Conservation (phyloP, 2,113 vertebrate species). For the Barbus barbus region DNA sequence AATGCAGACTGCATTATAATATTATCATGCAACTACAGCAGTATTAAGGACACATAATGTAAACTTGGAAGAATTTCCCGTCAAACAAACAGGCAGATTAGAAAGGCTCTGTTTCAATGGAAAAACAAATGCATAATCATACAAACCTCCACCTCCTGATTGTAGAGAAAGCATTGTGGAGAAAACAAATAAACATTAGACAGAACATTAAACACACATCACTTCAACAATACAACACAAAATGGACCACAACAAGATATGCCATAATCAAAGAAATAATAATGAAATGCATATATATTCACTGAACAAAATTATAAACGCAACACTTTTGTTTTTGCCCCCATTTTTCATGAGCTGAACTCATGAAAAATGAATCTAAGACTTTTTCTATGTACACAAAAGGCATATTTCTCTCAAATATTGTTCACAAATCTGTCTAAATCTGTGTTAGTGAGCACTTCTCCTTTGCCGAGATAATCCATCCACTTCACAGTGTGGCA, state of each 20-base stretch:
- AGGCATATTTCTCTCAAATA: too few relatives aligned
- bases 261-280: neutral
- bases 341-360: too few relatives aligned
- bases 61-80: neutral
- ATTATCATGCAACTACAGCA: slow-evolving; percentile 8
- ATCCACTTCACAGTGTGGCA: too few relatives aligned
- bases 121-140: slow-evolving; percentile 42
- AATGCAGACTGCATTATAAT: neutral
- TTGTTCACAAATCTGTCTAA: too few relatives aligned
- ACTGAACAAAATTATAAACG: too few relatives aligned
- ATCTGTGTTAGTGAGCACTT: too few relatives aligned
- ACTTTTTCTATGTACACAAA: too few relatives aligned
- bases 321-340: too few relatives aligned
- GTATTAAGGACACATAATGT: neutral
- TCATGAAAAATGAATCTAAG: too few relatives aligned
- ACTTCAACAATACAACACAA: slow-evolving; percentile 32
- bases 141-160: slow-evolving; percentile 80
- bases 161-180: slow-evolving; percentile 62
- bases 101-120: neutral
- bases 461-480: too few relatives aligned
- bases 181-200: slow-evolving; percentile 52
- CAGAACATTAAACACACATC: slow-evolving; percentile 31
- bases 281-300: neutral
- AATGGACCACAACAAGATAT: neutral
- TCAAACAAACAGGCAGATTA: neutral